Evolutionary conservation across 2,797 vertebrate genomes (phyloP).

Genomic region (Anguilla marmorata): DNA sequence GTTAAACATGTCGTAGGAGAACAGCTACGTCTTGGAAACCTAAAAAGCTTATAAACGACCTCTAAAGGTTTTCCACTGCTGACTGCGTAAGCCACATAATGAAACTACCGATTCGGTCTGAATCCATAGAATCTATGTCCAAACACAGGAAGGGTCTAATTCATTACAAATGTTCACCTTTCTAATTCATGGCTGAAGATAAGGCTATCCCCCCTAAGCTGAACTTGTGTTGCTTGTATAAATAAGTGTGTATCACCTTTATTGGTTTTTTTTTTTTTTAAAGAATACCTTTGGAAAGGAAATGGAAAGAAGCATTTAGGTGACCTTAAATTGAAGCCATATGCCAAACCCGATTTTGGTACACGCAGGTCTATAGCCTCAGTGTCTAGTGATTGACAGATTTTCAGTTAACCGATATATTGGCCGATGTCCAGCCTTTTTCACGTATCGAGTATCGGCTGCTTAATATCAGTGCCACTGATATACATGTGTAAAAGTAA

Average conservation of each 20-base stretch:
- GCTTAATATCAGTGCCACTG: too few relatives aligned
- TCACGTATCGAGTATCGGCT: too few relatives aligned
- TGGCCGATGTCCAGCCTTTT: too few relatives aligned
- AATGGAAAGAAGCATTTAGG: neutral
- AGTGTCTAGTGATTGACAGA: too few relatives aligned
- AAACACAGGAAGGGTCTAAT: neutral
- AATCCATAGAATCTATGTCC: neutral
- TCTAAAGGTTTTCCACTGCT: neutral
- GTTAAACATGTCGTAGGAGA: conserved; percentile 12
- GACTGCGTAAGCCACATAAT: neutral
- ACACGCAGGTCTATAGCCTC: too few relatives aligned
- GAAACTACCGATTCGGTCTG: neutral
- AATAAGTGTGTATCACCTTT: neutral
- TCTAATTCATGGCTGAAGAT: neutral
- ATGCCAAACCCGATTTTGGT: too few relatives aligned
- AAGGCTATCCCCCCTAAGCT: neutral
- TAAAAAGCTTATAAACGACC: neutral
- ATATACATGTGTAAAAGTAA: too few relatives aligned
- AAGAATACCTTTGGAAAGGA: neutral
- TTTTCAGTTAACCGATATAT: too few relatives aligned
- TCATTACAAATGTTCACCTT: neutral
- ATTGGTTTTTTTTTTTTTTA: neutral
- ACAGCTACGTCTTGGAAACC: neutral
- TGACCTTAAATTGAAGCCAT: neutral
- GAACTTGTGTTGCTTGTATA: neutral